Conservation (phyloP, 2,888 invertebrate species). For the Pollenia angustigena region DNA sequence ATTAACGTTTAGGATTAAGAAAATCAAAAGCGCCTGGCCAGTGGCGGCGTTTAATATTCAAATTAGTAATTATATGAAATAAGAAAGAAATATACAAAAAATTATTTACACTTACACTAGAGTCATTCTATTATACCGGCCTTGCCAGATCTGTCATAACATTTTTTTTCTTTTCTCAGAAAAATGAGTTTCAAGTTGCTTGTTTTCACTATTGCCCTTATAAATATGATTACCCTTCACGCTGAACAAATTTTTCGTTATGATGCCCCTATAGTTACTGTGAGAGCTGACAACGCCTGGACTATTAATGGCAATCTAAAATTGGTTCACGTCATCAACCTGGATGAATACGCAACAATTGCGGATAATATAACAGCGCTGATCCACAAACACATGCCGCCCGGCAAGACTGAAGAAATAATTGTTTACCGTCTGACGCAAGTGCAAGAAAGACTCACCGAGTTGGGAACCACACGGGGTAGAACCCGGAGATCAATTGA, state of each 20-base stretch:
- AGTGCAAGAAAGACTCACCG: constrained; percentile 16
- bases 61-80: no score
- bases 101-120: no score
- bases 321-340: constrained; percentile 20
- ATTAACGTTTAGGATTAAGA: no score
- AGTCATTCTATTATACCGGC: no score
- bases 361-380: background rate
- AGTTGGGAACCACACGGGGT: background rate
- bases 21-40: no score
- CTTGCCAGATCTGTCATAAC: no score
- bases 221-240: no score
- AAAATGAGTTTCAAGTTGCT: no score
- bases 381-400: constrained; percentile 52
- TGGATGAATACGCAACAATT: background rate
- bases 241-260: constrained; percentile 6
- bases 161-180: no score
- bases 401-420: background rate
- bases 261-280: constrained; percentile 2
- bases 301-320: constrained; percentile 4
- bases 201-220: no score
- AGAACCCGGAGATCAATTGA: constrained; percentile 21
- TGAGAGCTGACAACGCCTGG: constrained; percentile 14
- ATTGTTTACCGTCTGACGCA: background rate
- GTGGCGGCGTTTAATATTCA: no score
- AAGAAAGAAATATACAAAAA: background rate